Percentiles rank a stretch among this genome's conserved stretches.
Evolutionary conservation across 2,888 invertebrate species (phyloP).

Genomic region (Phortica magna): DNA sequence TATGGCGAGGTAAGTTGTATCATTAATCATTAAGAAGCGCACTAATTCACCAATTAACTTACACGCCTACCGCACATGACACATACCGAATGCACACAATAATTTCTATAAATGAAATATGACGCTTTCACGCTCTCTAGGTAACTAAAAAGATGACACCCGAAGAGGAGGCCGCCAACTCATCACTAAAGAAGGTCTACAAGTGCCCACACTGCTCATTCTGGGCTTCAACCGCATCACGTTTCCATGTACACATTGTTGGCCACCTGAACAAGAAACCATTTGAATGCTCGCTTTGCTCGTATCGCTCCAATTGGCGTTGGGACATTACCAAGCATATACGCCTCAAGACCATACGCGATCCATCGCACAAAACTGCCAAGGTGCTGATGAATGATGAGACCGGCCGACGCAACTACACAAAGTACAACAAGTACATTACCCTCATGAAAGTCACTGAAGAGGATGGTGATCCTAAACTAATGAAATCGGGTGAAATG

Average conservation of each 20-base stretch:
- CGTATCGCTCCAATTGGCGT: slow-evolving; percentile 96
- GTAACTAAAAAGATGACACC: slow-evolving; percentile 82
- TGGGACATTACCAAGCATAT: slow-evolving; percentile 99
- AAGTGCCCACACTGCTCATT: slow-evolving; percentile 95
- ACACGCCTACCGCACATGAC: neutral
- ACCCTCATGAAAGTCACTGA: slow-evolving; percentile 83
- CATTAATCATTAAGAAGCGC: neutral
- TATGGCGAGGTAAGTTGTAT: slow-evolving; percentile 77
- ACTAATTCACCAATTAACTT: slow-evolving; percentile 1
- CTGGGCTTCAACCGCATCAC: slow-evolving; percentile 94
- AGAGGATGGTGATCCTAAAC: slow-evolving; percentile 78
- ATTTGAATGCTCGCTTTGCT: slow-evolving; percentile 96
- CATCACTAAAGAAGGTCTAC: slow-evolving; percentile 88
- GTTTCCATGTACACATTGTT: slow-evolving; percentile 96
- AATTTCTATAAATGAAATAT: slow-evolving; percentile 76
- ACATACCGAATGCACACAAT: slow-evolving; percentile 44
- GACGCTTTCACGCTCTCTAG: slow-evolving; percentile 77
- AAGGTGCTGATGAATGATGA: slow-evolving; percentile 94
- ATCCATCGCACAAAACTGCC: slow-evolving; percentile 88
- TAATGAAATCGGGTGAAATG: slow-evolving; percentile 78
- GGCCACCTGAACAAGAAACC: slow-evolving; percentile 95
- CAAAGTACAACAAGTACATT: slow-evolving; percentile 94
- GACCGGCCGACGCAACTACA: slow-evolving; percentile 92
- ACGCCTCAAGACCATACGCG: slow-evolving; percentile 90
- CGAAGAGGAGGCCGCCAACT: slow-evolving; percentile 82